Conservation (phyloP, 1,140 invertebrate species). For the Neoseiulus cucumeris region DNA sequence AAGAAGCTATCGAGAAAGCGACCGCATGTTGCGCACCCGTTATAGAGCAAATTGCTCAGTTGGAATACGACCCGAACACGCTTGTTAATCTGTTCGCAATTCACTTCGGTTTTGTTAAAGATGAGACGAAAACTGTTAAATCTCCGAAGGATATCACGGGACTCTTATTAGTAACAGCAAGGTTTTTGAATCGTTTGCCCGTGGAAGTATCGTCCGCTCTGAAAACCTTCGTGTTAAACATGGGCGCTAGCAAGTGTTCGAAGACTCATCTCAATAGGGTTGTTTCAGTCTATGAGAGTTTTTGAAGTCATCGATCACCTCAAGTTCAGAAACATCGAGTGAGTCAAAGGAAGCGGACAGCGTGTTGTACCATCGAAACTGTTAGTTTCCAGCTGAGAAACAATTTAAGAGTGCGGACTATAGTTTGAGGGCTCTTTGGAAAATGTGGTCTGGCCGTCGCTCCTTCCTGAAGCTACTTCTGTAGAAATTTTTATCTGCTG, state of each 20-base stretch:
- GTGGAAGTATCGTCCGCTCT: background rate
- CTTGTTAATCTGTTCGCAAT: background rate
- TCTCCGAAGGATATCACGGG: background rate
- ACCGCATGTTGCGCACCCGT: background rate
- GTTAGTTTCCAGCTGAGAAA: too few species aligned
- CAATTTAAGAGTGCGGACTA: too few species aligned
- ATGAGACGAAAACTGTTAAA: background rate
- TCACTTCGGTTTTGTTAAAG: slow-evolving; percentile 2
- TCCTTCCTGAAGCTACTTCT: too few species aligned
- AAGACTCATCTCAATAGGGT: background rate
- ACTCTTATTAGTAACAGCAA: background rate
- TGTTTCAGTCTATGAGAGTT: too few species aligned
- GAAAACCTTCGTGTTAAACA: slow-evolving; percentile 1
- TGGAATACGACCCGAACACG: background rate
- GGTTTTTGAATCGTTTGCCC: background rate
- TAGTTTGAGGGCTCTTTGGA: too few species aligned
- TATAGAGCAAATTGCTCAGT: background rate
- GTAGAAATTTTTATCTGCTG: too few species aligned
- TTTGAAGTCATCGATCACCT: too few species aligned
- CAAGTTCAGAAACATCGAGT: too few species aligned
- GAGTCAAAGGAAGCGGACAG: too few species aligned
- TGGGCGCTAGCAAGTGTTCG: background rate
- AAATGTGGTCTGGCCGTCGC: too few species aligned
- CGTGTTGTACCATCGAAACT: too few species aligned
- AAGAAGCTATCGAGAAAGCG: background rate